A percentile compares a stretch with the other conserved stretches of the same genome.
Conservation (phyloP, 2,797 vertebrate genomes). For the Botia almorhae region DNA sequence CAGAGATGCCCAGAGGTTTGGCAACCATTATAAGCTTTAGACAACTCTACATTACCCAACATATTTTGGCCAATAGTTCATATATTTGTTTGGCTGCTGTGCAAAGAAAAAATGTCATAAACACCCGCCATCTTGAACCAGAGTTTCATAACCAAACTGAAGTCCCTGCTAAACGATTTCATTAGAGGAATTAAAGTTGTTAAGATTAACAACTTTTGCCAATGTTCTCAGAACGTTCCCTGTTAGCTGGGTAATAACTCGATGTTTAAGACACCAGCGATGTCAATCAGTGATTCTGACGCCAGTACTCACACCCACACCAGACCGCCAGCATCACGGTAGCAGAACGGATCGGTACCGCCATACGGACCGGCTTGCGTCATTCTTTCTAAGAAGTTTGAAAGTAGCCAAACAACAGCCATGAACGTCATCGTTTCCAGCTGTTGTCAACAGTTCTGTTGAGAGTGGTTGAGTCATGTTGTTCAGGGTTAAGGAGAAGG, state of each 20-base stretch:
- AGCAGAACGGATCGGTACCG: background rate
- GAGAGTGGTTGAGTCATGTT: conserved; percentile 77
- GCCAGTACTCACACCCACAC: conserved; percentile 52
- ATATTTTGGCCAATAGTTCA: background rate
- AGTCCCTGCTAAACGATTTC: no score
- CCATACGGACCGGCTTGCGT: conserved; percentile 40
- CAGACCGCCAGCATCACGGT: conserved; percentile 41
- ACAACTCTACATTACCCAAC: background rate
- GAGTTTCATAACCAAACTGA: no score
- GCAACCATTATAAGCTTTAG: background rate
- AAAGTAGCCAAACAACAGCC: conserved; percentile 55
- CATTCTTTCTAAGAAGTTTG: conserved; percentile 54
- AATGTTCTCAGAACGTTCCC: no score
- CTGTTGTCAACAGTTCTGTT: conserved; percentile 69
- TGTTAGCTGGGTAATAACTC: conserved; percentile 6
- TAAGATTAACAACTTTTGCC: no score
- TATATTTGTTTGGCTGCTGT: background rate
- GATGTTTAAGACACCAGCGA: conserved; percentile 45
- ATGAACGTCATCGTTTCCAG: conserved; percentile 76
- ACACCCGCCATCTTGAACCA: no score
- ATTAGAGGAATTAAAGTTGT: background rate
- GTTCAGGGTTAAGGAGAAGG: conserved; percentile 64
- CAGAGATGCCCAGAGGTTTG: conserved; percentile 5
- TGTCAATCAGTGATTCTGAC: conserved; percentile 52
- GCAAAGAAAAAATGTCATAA: background rate